Base-by-base conservation (phyloP, 2,797 vertebrate genomes). In the Gambusia yucatana region DNA sequence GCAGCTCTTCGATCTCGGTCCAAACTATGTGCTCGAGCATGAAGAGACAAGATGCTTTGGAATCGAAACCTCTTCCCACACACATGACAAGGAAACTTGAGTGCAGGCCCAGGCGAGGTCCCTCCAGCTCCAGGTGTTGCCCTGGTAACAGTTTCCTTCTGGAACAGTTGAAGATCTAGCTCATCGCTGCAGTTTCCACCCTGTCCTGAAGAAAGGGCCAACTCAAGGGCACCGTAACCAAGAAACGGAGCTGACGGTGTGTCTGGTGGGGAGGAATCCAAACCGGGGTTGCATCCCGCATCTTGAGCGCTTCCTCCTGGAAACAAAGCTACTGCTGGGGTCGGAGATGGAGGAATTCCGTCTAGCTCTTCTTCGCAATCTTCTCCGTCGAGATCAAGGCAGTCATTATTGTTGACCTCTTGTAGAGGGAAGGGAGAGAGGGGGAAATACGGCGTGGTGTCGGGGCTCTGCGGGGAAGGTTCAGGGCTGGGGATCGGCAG, bases 1-100 rank as follows among this genome's bases (percentile, higher is more conserved):
- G 93, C 85, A 44, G 92, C 86, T 8, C 96, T 90, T 4, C 97
- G 96, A 11, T 96, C 94, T 74, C 95, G 82, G 82, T 96, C 96
- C 86, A 96, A 86, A 86, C 96, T 96, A 87, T 98, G 97, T 65
- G 97, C 97, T 77, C 97, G 95, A 30, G 97, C 96, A 57, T 98
- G 97, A 77, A 98, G 94, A 33, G 97, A 97, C 87, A 98, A 91
- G 89, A 98, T 98, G 87, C 97, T 98, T 94, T 98, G 98, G 94
- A 98, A 98, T 77, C 97, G 91, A 89, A 98, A 98, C 86, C 97
- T 96, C 92, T 98, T 98, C 73, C 97, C 97, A 9, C 97, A 98
- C 13, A 98, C 96, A 1, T 96, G 95, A 84, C 97, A 98, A 3
- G 97, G 97, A 88, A 97, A 98, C 79, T 94, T 96, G 69, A 96